Evolutionary conservation across 2,888 invertebrate species (phyloP).

Genomic region (Drosophila borealis): DNA sequence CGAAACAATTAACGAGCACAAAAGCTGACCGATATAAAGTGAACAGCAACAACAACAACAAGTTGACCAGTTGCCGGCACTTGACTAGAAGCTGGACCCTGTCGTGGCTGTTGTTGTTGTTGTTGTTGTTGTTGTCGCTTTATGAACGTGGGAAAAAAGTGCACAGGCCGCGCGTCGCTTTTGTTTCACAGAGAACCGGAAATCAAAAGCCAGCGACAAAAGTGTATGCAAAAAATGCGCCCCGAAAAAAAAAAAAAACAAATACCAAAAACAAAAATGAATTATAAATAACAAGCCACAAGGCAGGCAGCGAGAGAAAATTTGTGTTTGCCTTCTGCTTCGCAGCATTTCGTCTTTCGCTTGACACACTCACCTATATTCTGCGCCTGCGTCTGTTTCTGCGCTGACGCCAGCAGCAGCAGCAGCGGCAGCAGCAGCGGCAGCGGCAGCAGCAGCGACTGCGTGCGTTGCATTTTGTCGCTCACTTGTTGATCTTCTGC

Average conservation of each 20-base stretch:
- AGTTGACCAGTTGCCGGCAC: slow-evolving; percentile 64
- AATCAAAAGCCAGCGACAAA: slow-evolving; percentile 56
- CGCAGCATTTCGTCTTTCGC: slow-evolving; percentile 39
- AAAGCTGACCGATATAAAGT: slow-evolving; percentile 63
- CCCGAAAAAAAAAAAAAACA: slow-evolving; percentile 24
- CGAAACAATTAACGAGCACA: slow-evolving; percentile 66
- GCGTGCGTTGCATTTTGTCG: slow-evolving; percentile 72
- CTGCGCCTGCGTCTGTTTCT: slow-evolving; percentile 64
- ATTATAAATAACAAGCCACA: slow-evolving; percentile 22
- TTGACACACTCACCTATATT: slow-evolving; percentile 84
- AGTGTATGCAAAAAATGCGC: slow-evolving; percentile 61
- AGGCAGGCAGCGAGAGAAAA: slow-evolving; percentile 57
- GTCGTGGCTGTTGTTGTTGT: slow-evolving; percentile 29
- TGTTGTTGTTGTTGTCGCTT: slow-evolving; percentile 36
- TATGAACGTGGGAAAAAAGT: slow-evolving; percentile 76
- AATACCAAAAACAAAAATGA: slow-evolving; percentile 7
- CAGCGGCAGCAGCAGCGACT: slow-evolving; percentile 55
- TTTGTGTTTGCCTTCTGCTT: slow-evolving; percentile 60
- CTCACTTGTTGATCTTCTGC: slow-evolving; percentile 41
- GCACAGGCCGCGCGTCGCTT: slow-evolving; percentile 43
- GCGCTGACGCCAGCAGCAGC: slow-evolving; percentile 65
- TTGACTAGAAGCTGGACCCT: slow-evolving; percentile 39
- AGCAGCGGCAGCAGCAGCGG: slow-evolving; percentile 47
- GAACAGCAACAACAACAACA: slow-evolving; percentile 14
- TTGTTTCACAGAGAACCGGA: slow-evolving; percentile 69